Conservation (phyloP, 2,888 invertebrate species). For the Drosophila algonquin region DNA sequence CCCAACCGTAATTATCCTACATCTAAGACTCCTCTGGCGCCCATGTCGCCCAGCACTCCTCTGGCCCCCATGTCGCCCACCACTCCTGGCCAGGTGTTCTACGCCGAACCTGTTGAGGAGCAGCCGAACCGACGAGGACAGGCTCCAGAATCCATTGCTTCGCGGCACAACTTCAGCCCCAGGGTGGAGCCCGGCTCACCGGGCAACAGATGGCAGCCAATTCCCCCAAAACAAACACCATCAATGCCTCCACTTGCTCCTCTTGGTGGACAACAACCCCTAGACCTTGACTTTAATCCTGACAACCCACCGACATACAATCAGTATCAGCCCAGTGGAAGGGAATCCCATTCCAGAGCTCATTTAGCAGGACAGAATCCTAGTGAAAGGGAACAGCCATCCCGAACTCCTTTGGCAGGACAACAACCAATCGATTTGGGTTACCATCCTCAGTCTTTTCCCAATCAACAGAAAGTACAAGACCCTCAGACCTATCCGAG, state of each 20-base stretch:
- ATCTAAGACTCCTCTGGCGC: conserved; percentile 74
- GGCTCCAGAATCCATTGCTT: conserved; percentile 35
- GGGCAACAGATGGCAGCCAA: conserved; percentile 44
- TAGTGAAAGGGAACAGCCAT: conserved; percentile 6
- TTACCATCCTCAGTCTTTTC: conserved; percentile 18
- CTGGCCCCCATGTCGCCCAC: conserved; percentile 61
- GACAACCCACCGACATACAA: background rate
- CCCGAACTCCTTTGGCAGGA: conserved; percentile 20
- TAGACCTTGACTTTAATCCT: conserved; percentile 41
- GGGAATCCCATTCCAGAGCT: conserved; percentile 23
- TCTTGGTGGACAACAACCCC: conserved; percentile 38
- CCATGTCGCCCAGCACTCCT: conserved; percentile 54
- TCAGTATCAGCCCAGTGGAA: conserved; percentile 11
- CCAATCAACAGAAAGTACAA: conserved; percentile 16
- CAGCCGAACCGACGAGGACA: conserved; percentile 40
- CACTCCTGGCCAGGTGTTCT: conserved; percentile 61
- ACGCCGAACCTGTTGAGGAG: conserved; percentile 78
- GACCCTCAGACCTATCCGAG: background rate
- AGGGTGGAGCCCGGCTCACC: conserved; percentile 40
- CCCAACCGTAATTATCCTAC: conserved; percentile 81
- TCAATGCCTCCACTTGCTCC: conserved; percentile 37
- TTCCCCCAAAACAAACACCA: conserved; percentile 13
- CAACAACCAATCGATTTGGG: conserved; percentile 46
- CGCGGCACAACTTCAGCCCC: conserved; percentile 67
- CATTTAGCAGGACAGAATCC: conserved; percentile 40